phyloP scores from a whole-genome alignment of 2,888 invertebrate genomes.

The Rhagium mordax region DNA sequence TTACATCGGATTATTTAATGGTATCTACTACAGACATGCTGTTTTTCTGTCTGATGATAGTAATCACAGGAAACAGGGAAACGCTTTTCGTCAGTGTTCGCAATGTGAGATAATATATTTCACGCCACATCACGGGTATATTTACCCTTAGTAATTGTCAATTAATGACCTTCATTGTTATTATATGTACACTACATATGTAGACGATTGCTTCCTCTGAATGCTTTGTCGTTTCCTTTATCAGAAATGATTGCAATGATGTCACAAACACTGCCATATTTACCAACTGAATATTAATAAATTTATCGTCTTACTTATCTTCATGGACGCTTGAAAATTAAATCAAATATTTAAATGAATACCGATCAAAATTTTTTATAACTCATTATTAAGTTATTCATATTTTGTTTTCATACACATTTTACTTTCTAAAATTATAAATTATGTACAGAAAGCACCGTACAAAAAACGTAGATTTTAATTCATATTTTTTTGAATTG shows the following conservation, averaged over 20 bases:
- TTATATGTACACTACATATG: conserved; percentile 1
- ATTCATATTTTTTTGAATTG: too few relatives aligned
- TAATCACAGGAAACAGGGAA: too few relatives aligned
- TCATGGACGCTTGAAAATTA: background rate
- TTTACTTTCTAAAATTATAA: too few relatives aligned
- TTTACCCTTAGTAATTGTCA: conserved; percentile 5
- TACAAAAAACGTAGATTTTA: too few relatives aligned
- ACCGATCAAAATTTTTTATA: too few relatives aligned
- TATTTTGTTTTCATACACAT: too few relatives aligned
- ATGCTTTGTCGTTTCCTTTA: background rate
- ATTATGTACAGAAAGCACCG: too few relatives aligned
- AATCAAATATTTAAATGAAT: background rate
- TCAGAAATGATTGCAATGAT: conserved; percentile 3
- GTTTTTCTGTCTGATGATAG: too few relatives aligned
- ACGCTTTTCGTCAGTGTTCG: background rate
- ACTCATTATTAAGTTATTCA: too few relatives aligned
- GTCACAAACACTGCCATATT: background rate
- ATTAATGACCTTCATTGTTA: conserved; percentile 6
- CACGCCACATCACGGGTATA: background rate
- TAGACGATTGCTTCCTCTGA: conserved; percentile 3
- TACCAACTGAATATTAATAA: conserved; percentile 2
- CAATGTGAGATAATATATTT: background rate
- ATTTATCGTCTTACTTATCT: background rate
- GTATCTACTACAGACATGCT: too few relatives aligned
- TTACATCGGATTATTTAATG: too few relatives aligned